A percentile compares a stretch with the other conserved stretches of the same genome.
phyloP scores from a whole-genome alignment of 2,888 invertebrate genomes.

The Acanthosepion esculentum region DNA sequence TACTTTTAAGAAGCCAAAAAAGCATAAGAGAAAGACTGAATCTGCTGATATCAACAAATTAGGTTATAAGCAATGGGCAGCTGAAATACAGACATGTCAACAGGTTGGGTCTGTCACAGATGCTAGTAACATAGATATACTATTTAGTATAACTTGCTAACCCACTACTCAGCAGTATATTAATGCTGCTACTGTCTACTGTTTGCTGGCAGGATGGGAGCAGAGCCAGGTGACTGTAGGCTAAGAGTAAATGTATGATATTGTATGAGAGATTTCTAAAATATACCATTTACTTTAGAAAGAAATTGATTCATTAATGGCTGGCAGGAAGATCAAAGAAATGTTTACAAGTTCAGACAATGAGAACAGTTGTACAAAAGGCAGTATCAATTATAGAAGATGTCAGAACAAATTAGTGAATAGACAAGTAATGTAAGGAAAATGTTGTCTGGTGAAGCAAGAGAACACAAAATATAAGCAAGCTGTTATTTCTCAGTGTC shows the following conservation, averaged over 20 bases:
- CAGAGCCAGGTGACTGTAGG: neutral
- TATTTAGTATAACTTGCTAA: neutral
- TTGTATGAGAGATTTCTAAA: neutral
- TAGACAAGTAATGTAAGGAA: neutral
- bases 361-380: neutral
- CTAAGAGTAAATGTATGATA: neutral
- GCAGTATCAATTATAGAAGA: neutral
- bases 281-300: neutral
- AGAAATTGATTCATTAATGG: neutral
- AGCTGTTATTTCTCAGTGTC: neutral
- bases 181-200: neutral
- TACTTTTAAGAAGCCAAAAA: neutral
- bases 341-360: neutral
- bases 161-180: no score
- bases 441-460: neutral
- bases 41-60: neutral
- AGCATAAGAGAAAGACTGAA: neutral
- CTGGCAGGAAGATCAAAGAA: no score
- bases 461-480: neutral
- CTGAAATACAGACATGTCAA: neutral
- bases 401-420: neutral
- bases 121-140: neutral
- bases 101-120: neutral
- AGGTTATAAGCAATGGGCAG: neutral
- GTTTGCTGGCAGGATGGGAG: neutral